Evolutionary conservation across 2,797 vertebrate species (phyloP).

Genomic region (Mareca strepera): DNA sequence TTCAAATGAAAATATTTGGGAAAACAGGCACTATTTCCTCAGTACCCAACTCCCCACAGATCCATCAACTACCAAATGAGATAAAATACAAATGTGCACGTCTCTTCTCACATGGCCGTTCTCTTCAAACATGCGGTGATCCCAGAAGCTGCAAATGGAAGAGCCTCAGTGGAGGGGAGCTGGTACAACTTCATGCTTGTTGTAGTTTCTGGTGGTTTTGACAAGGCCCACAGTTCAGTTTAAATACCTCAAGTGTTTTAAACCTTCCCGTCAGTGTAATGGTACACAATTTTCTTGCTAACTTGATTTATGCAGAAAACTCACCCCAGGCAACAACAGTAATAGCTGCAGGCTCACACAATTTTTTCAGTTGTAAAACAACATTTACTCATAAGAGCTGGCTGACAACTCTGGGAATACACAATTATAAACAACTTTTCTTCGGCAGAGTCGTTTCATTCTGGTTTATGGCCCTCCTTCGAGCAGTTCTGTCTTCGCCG

Average conservation of each 20-base stretch:
- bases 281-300: neutral
- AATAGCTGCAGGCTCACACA: neutral
- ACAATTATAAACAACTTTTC: neutral
- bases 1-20: neutral
- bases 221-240: neutral
- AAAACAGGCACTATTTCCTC: neutral
- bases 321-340: neutral
- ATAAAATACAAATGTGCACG: neutral
- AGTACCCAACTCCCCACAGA: neutral
- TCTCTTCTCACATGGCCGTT: accelerated
- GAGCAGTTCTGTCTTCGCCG: neutral
- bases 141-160: neutral
- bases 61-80: neutral
- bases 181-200: neutral
- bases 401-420: neutral
- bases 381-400: neutral
- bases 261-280: neutral
- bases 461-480: neutral
- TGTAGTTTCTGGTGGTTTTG: neutral
- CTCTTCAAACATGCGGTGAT: neutral
- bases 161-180: neutral
- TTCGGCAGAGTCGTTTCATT: neutral
- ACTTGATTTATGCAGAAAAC: neutral
- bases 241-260: neutral
- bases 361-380: neutral